These are phyloP conservation scores for Danio albolineatus DNA, from an alignment of 2,797 vertebrate species.

Conservation along the genomic window DNA sequence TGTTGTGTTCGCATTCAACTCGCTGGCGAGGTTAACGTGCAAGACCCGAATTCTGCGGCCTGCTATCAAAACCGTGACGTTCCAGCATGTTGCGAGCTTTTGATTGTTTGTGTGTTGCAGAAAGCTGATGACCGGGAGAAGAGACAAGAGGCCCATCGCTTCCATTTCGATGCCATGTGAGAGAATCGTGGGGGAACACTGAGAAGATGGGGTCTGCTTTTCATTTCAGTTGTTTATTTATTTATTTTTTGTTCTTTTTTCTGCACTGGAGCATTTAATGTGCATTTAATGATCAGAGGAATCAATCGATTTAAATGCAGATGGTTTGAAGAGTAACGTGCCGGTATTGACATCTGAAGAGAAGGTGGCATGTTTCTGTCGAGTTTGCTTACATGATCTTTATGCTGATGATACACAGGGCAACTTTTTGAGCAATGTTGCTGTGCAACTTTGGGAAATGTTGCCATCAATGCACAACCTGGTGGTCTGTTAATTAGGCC, in stretches of 20 bases:
- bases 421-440: too few relatives aligned
- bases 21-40: constrained; percentile 2
- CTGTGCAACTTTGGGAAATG: too few relatives aligned
- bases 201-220: constrained; percentile 19
- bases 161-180: constrained; percentile 99
- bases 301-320: constrained; percentile 4
- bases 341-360: constrained; percentile 5
- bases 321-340: neutral
- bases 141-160: constrained; percentile 95
- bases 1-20: constrained; percentile 17
- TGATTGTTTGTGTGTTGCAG: constrained; percentile 76
- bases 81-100: constrained; percentile 16
- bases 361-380: neutral
- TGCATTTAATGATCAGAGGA: constrained; percentile 46
- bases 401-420: too few relatives aligned
- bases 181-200: constrained; percentile 47
- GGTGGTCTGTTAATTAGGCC: too few relatives aligned
- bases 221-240: constrained; percentile 47
- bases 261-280: constrained; percentile 38
- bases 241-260: constrained; percentile 52
- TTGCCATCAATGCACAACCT: too few relatives aligned
- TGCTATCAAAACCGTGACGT: constrained; percentile 1
- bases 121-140: constrained; percentile 98
- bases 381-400: constrained; percentile 15
- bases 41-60: neutral